A percentile compares a stretch with the other conserved stretches of the same genome.
phyloP scores from a whole-genome alignment of 2,797 vertebrate species.

The Macroramphosus scolopax region DNA sequence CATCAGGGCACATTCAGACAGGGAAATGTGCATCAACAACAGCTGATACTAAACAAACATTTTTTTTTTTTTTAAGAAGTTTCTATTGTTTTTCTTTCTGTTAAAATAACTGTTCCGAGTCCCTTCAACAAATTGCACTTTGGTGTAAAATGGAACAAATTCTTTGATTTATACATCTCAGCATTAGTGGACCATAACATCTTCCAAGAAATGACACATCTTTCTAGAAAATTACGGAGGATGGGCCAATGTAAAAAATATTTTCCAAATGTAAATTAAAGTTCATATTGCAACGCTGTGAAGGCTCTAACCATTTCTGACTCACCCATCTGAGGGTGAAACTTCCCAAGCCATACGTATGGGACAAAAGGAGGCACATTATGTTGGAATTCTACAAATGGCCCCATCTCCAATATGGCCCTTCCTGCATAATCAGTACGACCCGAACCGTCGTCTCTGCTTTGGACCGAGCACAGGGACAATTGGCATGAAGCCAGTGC shows the following conservation, averaged over 20 bases:
- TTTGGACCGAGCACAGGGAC: background rate
- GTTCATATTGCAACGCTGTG: conserved; percentile 53
- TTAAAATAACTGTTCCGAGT: conserved; percentile 59
- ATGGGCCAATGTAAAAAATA: conserved; percentile 61
- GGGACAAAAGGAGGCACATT: conserved; percentile 80
- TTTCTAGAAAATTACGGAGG: conserved; percentile 57
- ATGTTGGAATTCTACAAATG: conserved; percentile 70
- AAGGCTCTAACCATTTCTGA: too few relatives aligned
- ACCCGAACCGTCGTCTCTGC: conserved; percentile 15
- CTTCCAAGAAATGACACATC: conserved; percentile 16
- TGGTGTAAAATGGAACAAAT: conserved; percentile 81
- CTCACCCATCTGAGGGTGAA: conserved; percentile 56
- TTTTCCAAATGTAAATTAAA: conserved; percentile 47
- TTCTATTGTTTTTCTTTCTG: conserved; percentile 40
- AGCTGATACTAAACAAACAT: too few relatives aligned
- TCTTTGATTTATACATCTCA: conserved; percentile 65
- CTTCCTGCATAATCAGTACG: conserved; percentile 44
- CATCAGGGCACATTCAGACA: conserved; percentile 77
- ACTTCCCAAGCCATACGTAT: conserved; percentile 53
- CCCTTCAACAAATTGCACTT: conserved; percentile 85
- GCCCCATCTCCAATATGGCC: conserved; percentile 66
- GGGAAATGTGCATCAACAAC: conserved; percentile 62
- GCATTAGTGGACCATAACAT: conserved; percentile 44
- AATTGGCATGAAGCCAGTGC: too few relatives aligned
- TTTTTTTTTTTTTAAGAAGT: too few relatives aligned